Percentiles rank a stretch among this genome's conserved stretches.
Evolutionary conservation across 2,113 vertebrate genomes (phyloP).

Genomic region (Phylloscopus trochiloides): DNA sequence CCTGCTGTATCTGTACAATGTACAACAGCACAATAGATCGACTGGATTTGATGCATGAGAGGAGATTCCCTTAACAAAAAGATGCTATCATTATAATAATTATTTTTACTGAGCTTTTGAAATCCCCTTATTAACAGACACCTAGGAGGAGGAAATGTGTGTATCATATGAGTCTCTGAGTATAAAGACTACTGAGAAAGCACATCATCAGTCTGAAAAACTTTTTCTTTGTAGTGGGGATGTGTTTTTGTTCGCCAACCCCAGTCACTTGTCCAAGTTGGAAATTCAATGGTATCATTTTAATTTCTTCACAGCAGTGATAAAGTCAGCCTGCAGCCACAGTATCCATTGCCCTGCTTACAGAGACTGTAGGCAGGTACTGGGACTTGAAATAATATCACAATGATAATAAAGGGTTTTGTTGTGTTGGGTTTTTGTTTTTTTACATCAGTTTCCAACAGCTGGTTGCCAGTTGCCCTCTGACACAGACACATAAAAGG

Average conservation of each 20-base stretch:
- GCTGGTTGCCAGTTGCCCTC: constrained; percentile 88
- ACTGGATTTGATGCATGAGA: neutral
- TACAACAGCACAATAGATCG: accelerated
- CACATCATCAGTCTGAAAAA: neutral
- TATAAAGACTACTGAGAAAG: neutral
- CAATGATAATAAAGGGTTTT: constrained; percentile 30
- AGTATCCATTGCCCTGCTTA: neutral
- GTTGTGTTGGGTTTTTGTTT: constrained; percentile 1
- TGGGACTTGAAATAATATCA: constrained; percentile 42
- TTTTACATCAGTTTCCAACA: constrained; percentile 78
- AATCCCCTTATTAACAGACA: neutral
- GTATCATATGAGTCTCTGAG: neutral
- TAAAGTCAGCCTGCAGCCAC: constrained; percentile 5
- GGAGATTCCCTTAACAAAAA: neutral
- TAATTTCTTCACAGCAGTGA: neutral
- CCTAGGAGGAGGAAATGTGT: neutral
- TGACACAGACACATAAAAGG: constrained; percentile 86
- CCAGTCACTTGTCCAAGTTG: neutral
- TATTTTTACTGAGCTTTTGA: neutral
- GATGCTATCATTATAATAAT: neutral
- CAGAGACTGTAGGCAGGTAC: constrained; percentile 32
- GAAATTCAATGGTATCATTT: neutral
- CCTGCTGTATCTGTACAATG: neutral
- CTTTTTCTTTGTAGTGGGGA: neutral
- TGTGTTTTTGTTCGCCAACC: neutral